Base-by-base conservation (phyloP, 2,888 invertebrate species). In the Drosophila vallismaia region DNA sequence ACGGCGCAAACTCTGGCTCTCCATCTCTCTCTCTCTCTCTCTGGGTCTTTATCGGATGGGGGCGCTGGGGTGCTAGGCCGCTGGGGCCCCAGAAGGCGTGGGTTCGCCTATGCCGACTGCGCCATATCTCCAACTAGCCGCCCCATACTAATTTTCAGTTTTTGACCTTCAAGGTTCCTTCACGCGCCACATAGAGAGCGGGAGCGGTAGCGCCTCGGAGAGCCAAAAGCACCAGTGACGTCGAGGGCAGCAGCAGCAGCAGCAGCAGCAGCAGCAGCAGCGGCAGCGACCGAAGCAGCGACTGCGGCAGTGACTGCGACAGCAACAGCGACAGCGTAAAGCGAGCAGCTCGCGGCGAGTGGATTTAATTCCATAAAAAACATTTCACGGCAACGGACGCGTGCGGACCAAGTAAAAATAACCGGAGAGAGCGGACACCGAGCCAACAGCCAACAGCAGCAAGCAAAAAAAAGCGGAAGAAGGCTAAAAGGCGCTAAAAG, bases 141-240 rank as follows among this genome's bases (percentile, higher is more conserved):
- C 79, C 76, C 82, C 80, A 78, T 77, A 87, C 74, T 77, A 89
- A 88, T 90, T 90, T 88, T 90, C 90, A 90, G 77, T 90, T 90
- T 42, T 91, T 91, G 91, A 91, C 91, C 91, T 91, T 91, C 91
- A 91, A 91, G 91, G 89, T 91, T 91, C 91, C 90, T 91, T 90
- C 90, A 90, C 89, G 88, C 84, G 86, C 83, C 86, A 82, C 75
- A 72, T 58, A 72, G 60, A 64, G 62, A 63, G 48, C 50, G 40
- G 60, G 58, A 58, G 44, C 19, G 44, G 19, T 29, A 53, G 33
- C 14, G 52, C 8, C 0, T 2, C 4, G 7, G 40, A 28, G 52
- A 29, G 54, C 19, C 19, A 29, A 29, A 14, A 59, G 46, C 45
- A 28, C 31, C 31, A 9, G 51, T 51, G 53, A 63, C 62, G 59